Evolutionary conservation across 2,797 vertebrate species (phyloP).

Genomic region (Tympanoctomys barrerae): DNA sequence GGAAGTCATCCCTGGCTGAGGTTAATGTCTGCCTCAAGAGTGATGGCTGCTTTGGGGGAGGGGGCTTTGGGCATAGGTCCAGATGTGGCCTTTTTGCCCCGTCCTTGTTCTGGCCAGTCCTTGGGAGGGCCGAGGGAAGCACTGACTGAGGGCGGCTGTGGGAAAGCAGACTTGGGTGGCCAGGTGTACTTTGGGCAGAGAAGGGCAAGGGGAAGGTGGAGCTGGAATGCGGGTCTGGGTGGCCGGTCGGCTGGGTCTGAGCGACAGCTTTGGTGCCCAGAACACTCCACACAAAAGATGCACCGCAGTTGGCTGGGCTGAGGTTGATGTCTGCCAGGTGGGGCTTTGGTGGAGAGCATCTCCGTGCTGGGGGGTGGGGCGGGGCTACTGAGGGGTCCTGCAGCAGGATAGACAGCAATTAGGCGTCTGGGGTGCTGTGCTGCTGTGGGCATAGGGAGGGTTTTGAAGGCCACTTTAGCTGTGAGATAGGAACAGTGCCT

Average conservation of each 20-base stretch:
- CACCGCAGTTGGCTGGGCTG: neutral
- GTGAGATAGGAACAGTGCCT: neutral
- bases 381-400: neutral
- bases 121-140: neutral
- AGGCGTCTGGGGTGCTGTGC: neutral
- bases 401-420: neutral
- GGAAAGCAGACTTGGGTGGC: neutral
- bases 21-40: conserved; percentile 47
- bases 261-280: neutral
- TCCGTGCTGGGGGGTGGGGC: neutral
- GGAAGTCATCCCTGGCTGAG: conserved; percentile 67
- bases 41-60: conserved; percentile 66
- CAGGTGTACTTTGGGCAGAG: neutral
- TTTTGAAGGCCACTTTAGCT: neutral
- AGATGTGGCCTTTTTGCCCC: conserved; percentile 75
- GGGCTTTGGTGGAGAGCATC: neutral
- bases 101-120: neutral
- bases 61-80: conserved; percentile 49
- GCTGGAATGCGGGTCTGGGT: neutral
- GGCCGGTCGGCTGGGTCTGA: neutral
- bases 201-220: neutral
- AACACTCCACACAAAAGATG: neutral
- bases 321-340: neutral
- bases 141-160: neutral
- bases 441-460: neutral